Evolutionary conservation across 2,797 vertebrate species (phyloP).

Genomic region (Varecia variegata): DNA sequence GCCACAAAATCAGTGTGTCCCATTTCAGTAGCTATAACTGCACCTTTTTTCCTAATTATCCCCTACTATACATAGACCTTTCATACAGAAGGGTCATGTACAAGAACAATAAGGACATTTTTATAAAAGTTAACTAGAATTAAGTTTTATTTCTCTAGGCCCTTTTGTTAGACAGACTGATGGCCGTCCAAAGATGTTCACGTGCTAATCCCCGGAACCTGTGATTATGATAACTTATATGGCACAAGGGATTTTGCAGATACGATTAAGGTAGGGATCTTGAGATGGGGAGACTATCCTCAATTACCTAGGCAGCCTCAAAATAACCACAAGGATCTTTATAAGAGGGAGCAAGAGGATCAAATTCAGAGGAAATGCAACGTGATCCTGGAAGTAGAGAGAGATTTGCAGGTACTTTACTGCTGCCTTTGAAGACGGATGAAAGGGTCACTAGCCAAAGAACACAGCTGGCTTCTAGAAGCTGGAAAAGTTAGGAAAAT

Average conservation of each 20-base stretch:
- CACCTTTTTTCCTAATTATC: background rate
- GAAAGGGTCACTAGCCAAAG: background rate
- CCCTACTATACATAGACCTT: background rate
- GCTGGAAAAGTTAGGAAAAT: too few relatives aligned
- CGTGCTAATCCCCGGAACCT: background rate
- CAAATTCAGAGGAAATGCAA: background rate
- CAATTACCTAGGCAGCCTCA: background rate
- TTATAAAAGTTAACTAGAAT: background rate
- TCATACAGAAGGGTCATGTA: background rate
- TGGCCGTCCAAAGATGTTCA: too few relatives aligned
- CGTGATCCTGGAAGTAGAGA: background rate
- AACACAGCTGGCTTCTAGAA: background rate
- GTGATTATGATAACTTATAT: background rate
- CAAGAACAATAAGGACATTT: background rate
- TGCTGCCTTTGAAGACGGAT: background rate
- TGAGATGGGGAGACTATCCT: background rate
- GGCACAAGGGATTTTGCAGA: background rate
- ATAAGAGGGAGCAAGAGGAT: background rate
- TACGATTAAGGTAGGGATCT: background rate
- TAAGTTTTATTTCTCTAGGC: background rate
- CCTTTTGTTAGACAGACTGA: background rate
- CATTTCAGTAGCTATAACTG: background rate
- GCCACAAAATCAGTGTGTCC: background rate
- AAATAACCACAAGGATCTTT: background rate
- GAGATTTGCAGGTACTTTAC: background rate